Conservation (phyloP, 2,113 vertebrate genomes). For the Phycodurus eques region DNA sequence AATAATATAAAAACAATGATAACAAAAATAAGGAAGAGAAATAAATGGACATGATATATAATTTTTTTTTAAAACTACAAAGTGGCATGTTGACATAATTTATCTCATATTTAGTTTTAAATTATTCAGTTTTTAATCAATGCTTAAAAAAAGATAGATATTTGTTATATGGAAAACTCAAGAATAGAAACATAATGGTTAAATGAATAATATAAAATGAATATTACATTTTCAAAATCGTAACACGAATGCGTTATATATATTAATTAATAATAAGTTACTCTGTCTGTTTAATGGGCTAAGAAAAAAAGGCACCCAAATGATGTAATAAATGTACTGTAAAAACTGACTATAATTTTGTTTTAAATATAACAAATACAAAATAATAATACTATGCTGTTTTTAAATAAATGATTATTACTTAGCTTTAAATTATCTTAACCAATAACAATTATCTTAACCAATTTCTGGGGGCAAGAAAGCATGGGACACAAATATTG, state of each 20-base stretch:
- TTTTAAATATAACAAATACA: no score
- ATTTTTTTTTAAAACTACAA: no score
- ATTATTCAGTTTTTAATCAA: no score
- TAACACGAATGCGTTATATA: not conserved
- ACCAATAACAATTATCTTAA: no score
- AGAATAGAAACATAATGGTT: not conserved
- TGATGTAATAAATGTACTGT: not conserved
- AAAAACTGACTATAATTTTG: not conserved
- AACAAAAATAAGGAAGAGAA: no score
- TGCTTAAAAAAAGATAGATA: no score
- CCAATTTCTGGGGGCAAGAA: not conserved
- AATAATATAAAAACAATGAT: no score
- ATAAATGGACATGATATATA: no score
- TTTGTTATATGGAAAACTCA: not conserved
- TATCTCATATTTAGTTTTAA: no score
- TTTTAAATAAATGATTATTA: no score
- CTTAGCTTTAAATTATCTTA: no score
- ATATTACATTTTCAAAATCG: not conserved
- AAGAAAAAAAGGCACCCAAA: not conserved
- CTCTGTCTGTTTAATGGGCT: not conserved
- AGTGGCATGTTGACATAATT: no score
- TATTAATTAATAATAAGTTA: not conserved
- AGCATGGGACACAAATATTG: not conserved
- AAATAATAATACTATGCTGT: not conserved
- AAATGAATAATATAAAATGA: not conserved